These are phyloP conservation scores for Acropternis orthonyx DNA, from an alignment of 2,797 vertebrate species.

Conservation along the genomic window DNA sequence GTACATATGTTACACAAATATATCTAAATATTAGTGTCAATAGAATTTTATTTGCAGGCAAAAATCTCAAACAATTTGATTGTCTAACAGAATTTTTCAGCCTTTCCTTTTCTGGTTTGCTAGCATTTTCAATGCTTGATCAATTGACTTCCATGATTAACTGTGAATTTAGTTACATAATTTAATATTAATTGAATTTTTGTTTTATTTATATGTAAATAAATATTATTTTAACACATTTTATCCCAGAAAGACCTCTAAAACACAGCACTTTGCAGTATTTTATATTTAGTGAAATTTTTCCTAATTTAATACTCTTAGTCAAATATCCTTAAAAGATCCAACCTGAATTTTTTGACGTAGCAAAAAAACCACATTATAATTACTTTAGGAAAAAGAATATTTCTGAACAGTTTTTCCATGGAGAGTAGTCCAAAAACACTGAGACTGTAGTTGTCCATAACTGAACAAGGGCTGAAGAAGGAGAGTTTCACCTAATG, in stretches of 20 bases:
- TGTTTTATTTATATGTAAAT: not conserved
- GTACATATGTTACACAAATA: not conserved
- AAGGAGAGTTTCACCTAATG: not conserved
- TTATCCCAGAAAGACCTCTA: not conserved
- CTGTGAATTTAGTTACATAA: not conserved
- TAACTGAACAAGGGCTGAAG: not conserved
- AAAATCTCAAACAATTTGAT: not conserved
- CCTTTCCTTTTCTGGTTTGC: not conserved
- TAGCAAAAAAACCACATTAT: not conserved
- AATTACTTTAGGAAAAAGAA: not conserved
- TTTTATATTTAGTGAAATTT: not conserved
- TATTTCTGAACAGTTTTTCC: not conserved
- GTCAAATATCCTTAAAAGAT: not conserved
- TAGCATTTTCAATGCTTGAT: not conserved
- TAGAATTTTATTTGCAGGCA: not conserved
- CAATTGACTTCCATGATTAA: not conserved
- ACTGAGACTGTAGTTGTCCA: not conserved
- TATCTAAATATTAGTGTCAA: not conserved
- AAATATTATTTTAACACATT: not conserved
- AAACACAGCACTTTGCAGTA: not conserved
- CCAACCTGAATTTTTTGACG: not conserved
- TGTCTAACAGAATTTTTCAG: not conserved
- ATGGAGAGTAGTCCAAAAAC: not conserved
- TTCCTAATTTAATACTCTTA: not conserved
- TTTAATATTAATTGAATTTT: not conserved